Conservation (phyloP, 2,113 vertebrate genomes). For the Fregetta grallaria region DNA sequence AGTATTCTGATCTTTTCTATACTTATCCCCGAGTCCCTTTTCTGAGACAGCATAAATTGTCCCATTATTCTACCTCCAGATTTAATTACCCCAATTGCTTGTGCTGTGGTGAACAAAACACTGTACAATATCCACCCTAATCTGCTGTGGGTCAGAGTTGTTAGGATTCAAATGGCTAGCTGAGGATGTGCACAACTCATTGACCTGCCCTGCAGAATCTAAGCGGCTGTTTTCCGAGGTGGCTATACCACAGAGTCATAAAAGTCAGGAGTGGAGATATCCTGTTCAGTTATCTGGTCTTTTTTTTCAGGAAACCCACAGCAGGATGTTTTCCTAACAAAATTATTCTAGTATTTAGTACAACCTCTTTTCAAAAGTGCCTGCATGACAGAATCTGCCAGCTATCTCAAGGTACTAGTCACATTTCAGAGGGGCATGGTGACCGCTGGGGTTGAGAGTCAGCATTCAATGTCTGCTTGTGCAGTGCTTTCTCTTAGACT, state of each 20-base stretch:
- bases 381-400: conserved; percentile 22
- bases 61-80: neutral
- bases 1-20: neutral
- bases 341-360: conserved; percentile 9
- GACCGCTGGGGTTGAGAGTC: neutral
- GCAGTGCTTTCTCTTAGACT: neutral
- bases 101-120: neutral
- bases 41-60: neutral
- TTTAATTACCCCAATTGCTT: neutral
- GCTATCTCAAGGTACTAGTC: conserved; percentile 17
- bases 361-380: conserved; percentile 35
- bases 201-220: neutral
- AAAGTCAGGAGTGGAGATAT: conserved; percentile 42
- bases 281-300: conserved; percentile 22
- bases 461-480: neutral
- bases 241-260: neutral
- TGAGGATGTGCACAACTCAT: neutral
- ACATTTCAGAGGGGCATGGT: neutral
- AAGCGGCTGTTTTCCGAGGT: neutral
- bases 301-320: conserved; percentile 13
- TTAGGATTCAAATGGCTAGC: neutral
- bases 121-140: neutral
- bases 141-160: neutral
- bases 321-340: conserved; percentile 63
- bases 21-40: neutral